phyloP scores from a whole-genome alignment of 2,797 vertebrate genomes.

The Morelia viridis region DNA sequence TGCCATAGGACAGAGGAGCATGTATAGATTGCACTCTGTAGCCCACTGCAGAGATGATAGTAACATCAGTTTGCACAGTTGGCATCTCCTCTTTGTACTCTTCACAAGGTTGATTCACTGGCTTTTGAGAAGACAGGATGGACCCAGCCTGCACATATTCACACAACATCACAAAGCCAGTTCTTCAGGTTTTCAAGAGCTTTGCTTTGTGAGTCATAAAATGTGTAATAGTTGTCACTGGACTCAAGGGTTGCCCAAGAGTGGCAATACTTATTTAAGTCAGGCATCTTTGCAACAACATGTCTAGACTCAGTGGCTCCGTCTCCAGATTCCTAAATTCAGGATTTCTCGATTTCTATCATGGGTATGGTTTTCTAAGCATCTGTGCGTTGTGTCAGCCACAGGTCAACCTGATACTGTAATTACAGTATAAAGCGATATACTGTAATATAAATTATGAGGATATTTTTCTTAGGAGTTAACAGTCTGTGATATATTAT shows the following conservation, averaged over 20 bases:
- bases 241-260: background rate
- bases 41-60: background rate
- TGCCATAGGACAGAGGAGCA: background rate
- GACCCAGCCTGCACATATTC: background rate
- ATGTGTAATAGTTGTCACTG: background rate
- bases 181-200: background rate
- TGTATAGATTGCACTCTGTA: background rate
- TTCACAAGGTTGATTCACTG: background rate
- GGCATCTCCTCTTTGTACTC: background rate
- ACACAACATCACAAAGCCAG: background rate
- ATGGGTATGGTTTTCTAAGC: background rate
- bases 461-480: background rate
- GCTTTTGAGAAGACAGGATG: background rate
- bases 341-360: constrained; percentile 2
- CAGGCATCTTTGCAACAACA: background rate
- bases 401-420: background rate
- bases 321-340: constrained; percentile 8
- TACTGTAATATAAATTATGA: background rate
- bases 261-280: background rate
- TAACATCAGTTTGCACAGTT: background rate
- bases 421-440: background rate
- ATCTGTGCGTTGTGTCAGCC: background rate
- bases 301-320: background rate
- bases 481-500: background rate
- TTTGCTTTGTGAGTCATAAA: constrained; percentile 2